phyloP scores from a whole-genome alignment of 2,113 vertebrate genomes.

The Phalacrocorax carbo region DNA sequence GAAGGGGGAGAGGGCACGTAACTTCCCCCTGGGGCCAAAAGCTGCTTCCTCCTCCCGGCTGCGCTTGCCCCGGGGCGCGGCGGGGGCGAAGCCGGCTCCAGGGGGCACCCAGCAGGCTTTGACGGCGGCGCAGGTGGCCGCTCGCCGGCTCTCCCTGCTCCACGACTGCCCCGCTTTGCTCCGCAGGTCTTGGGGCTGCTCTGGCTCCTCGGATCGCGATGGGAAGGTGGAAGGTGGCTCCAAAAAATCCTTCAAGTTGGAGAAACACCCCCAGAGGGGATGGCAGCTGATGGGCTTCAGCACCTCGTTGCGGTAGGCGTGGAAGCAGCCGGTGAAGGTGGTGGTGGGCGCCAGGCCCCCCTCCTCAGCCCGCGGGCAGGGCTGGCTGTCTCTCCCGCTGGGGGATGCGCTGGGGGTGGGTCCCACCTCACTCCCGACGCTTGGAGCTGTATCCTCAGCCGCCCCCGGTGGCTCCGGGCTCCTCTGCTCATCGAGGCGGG shows the following conservation, averaged over 20 bases:
- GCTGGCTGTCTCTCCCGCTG: neutral
- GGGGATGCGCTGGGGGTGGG: neutral
- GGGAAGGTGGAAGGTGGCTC: neutral
- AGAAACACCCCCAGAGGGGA: constrained; percentile 52
- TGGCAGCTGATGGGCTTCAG: constrained; percentile 32
- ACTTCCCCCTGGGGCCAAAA: neutral
- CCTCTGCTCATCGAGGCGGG: neutral
- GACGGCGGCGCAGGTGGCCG: neutral
- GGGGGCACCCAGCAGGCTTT: constrained; percentile 70
- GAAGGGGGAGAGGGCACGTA: constrained; percentile 30
- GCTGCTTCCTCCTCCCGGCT: neutral
- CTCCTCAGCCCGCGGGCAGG: neutral
- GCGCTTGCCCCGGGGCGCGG: neutral
- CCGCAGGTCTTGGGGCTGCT: constrained; percentile 27
- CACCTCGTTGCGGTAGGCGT: constrained; percentile 8
- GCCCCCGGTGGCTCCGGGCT: neutral
- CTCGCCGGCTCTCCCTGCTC: neutral
- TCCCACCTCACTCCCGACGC: neutral
- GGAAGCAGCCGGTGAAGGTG: constrained; percentile 61
- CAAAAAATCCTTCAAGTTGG: constrained; percentile 39
- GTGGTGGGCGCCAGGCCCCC: neutral
- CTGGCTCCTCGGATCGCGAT: neutral
- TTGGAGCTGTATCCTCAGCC: neutral
- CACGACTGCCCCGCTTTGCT: neutral
- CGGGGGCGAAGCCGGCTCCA: neutral